Base-by-base conservation (phyloP, 2,888 invertebrate species). In the Allacma fusca region DNA sequence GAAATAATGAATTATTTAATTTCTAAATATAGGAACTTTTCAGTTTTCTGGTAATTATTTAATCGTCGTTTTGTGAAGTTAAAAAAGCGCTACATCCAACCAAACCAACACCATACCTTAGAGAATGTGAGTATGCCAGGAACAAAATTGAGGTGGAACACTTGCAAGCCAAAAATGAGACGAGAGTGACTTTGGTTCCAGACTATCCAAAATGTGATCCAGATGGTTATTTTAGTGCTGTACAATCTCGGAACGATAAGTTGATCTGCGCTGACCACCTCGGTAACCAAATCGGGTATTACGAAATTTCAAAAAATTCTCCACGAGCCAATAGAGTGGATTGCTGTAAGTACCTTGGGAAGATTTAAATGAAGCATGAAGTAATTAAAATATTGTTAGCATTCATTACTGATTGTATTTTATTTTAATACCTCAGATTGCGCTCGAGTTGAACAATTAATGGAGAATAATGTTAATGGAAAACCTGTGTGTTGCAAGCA, bases 401-500 rank as follows among this genome's bases (percentile, higher is more conserved):
- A 23, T 9, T 26, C 9, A 7, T 16, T 16, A 7, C 5, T 67
- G 1, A 50, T 67, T 28, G 1, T 1, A 5, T 29, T 29, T 29
- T 5, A 26, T 29, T 19, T 67, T 7, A 24, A 64, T 64, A n/a
- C n/a, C n/a, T 24, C 86, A 92, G 92, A 91, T 86, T 92, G 92
- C 84, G 91, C 91, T 0, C 86, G 89, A 84, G 89, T 91, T 0
- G 85, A 87, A 1, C 83, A 86, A 26, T 76, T 90, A 12, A 86
- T 91, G 86, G 84, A 85, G 0, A 64, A 85, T 86, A 68, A 83
- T 85, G 23, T 80, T 0, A 82, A 84, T 0, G 88, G 89, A 80
- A 85, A 87, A 68, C 91, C 91, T 0, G 86, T 87, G 0, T 92
- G 92, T 84, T 90, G 90, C 82, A 84, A 85, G 9, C 91, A 91